Conservation (phyloP, 1,140 invertebrate genomes). For the Lordiphosa stackelbergi region DNA sequence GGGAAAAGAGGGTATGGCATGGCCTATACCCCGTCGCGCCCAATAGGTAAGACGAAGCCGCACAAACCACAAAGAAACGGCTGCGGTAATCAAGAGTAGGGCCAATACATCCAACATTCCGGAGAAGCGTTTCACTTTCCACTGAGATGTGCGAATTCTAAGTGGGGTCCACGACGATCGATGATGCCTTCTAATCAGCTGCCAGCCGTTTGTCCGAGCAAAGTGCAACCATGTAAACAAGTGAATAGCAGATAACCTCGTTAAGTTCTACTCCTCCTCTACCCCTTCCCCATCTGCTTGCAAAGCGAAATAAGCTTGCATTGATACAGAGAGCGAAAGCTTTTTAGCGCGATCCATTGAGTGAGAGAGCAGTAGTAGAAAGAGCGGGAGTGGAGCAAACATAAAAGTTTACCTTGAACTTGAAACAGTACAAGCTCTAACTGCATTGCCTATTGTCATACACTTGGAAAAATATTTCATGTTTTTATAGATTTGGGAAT, state of each 20-base stretch:
- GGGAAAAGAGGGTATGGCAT: constrained; percentile 39
- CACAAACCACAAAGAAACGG: constrained; percentile 50
- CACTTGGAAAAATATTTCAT: too few species aligned
- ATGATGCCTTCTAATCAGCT: not conserved
- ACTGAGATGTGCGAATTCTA: constrained; percentile 20
- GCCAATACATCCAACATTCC: constrained; percentile 55
- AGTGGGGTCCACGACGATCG: too few species aligned
- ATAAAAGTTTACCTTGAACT: too few species aligned
- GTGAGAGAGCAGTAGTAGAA: too few species aligned
- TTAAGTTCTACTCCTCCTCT: not conserved
- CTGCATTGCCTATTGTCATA: too few species aligned
- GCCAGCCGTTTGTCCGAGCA: not conserved
- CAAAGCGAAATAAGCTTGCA: too few species aligned
- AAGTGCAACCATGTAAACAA: constrained; percentile 10
- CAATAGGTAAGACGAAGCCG: constrained; percentile 74
- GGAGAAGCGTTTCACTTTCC: constrained; percentile 25
- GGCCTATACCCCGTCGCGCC: constrained; percentile 74
- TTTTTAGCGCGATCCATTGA: too few species aligned
- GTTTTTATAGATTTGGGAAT: too few species aligned
- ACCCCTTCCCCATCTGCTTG: too few species aligned
- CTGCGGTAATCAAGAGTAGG: constrained; percentile 35
- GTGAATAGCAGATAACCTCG: constrained; percentile 8
- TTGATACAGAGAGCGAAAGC: too few species aligned
- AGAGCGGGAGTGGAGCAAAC: too few species aligned
- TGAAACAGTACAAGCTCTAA: too few species aligned